Conservation (phyloP, 2,113 vertebrate species). For the Antechinus stuartii region DNA sequence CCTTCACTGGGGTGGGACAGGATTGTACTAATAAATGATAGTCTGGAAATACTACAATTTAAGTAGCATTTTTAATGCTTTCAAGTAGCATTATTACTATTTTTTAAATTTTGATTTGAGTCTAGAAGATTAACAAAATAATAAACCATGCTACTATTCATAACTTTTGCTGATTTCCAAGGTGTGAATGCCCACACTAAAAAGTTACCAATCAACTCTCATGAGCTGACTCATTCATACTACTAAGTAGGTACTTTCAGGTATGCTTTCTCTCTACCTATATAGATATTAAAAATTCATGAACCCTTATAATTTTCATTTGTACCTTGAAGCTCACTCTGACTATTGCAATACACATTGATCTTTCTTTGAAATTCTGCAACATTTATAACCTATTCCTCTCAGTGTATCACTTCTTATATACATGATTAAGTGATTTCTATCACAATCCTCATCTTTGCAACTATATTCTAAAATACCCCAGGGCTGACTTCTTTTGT, state of each 20-base stretch:
- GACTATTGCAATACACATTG: background rate
- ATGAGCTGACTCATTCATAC: background rate
- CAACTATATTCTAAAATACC: background rate
- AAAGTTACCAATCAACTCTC: background rate
- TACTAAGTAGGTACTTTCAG: background rate
- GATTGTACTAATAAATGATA: background rate
- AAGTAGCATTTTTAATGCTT: background rate
- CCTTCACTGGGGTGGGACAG: background rate
- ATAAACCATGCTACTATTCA: background rate
- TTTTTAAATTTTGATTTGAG: background rate
- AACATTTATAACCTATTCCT: constrained; percentile 34
- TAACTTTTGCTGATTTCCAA: background rate
- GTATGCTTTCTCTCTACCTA: background rate
- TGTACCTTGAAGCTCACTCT: background rate
- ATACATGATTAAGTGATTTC: background rate
- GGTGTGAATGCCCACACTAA: background rate
- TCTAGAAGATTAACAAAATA: background rate
- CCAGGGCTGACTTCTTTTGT: background rate
- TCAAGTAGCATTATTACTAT: background rate
- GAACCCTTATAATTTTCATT: background rate
- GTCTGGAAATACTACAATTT: background rate
- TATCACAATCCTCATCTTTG: constrained; percentile 5
- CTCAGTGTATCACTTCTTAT: constrained; percentile 34
- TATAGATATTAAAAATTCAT: constrained; percentile 11
- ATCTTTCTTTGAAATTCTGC: constrained; percentile 4